Evolutionary conservation across 2,888 invertebrate genomes (phyloP).

Genomic region (Drepanosiphum platanoidis): DNA sequence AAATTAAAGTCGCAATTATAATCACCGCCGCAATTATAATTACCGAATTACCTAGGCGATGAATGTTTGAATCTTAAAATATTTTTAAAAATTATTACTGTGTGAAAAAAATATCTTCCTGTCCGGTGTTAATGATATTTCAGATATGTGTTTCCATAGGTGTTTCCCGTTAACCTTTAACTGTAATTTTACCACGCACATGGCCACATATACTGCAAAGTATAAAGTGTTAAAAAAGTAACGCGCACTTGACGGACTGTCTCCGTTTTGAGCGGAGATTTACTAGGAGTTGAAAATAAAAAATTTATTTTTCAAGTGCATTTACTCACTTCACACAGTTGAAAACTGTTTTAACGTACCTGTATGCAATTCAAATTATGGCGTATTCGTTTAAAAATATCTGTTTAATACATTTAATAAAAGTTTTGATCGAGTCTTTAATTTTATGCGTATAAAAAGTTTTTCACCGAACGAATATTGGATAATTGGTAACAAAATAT

Average conservation of each 20-base stretch:
- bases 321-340: neutral
- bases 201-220: neutral
- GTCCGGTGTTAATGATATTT: neutral
- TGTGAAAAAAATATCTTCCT: constrained; percentile 10
- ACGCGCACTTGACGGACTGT: neutral
- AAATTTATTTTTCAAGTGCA: neutral
- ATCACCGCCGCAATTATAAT: neutral
- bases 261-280: neutral
- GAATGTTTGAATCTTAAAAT: neutral
- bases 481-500: too few species aligned
- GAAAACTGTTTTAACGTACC: neutral
- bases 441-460: too few species aligned
- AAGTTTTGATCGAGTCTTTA: too few species aligned
- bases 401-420: too few species aligned
- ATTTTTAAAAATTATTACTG: neutral
- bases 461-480: too few species aligned
- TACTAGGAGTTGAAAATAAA: neutral
- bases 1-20: neutral
- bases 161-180: constrained; percentile 44
- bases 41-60: too few species aligned
- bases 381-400: too few species aligned
- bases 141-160: constrained; percentile 3
- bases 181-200: constrained; percentile 20
- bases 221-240: neutral
- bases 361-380: neutral